These are phyloP conservation scores for Leptinotarsa undecemlineata DNA, from an alignment of 1,140 invertebrate species.

Conservation along the genomic window DNA sequence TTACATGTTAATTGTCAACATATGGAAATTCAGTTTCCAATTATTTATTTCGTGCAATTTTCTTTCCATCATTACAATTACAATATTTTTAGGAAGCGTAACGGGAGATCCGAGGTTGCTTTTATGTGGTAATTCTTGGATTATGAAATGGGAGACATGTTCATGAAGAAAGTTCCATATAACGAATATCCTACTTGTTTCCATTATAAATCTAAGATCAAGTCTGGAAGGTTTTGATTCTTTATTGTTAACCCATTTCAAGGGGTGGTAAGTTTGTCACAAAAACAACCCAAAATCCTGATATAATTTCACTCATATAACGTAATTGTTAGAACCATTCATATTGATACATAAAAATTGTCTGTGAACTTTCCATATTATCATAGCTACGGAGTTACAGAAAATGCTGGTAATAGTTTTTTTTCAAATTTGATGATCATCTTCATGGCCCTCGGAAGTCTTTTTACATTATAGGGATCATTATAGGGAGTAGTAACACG, in stretches of 20 bases:
- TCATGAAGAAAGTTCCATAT: no score
- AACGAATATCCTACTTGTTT: no score
- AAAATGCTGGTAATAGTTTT: background rate
- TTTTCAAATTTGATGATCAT: background rate
- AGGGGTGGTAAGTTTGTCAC: background rate
- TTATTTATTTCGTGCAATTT: no score
- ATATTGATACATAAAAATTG: background rate
- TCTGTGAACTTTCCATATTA: background rate
- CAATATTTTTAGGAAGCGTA: no score
- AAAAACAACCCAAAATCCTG: conserved; percentile 4
- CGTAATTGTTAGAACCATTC: background rate
- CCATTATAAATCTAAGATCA: no score
- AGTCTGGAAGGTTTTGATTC: no score
- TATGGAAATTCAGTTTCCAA: no score
- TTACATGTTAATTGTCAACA: no score
- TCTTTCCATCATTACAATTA: no score
- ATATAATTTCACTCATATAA: background rate
- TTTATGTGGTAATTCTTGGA: background rate
- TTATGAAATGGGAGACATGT: no score
- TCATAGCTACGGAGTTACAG: background rate
- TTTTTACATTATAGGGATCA: background rate
- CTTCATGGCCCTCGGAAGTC: background rate
- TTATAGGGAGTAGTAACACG: background rate
- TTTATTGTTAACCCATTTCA: no score
- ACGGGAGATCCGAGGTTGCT: background rate